A percentile compares a stretch with the other conserved stretches of the same genome.
Evolutionary conservation across 37 sponge, comb jelly and placozoan genomes (phyloP).

Genomic region (Eunapius fragilis): DNA sequence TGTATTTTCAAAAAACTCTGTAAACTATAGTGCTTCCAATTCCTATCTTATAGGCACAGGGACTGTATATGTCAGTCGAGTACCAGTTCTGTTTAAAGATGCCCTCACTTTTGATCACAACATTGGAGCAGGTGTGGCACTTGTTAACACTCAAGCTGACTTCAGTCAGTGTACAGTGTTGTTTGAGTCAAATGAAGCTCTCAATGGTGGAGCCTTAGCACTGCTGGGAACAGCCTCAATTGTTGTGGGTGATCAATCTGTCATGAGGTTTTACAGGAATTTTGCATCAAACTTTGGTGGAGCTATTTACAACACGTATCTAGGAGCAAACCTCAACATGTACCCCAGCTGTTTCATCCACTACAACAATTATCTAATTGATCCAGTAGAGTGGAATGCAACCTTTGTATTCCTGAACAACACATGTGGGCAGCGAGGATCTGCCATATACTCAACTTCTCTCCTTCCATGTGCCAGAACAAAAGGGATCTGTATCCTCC

Average conservation of each 20-base stretch:
- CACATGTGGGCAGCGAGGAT: not conserved
- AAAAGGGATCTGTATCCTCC: too few species aligned
- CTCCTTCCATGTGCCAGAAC: conserved; percentile 28
- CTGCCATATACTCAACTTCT: conserved; percentile 61
- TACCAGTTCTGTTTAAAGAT: conserved; percentile 31
- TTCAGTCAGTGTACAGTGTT: not conserved
- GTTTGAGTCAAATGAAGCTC: conserved; percentile 31
- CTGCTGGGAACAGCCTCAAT: conserved; percentile 39
- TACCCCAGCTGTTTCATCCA: conserved; percentile 53
- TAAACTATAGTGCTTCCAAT: not conserved
- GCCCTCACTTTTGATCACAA: conserved; percentile 32
- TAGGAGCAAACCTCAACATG: not conserved
- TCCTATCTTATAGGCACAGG: conserved; percentile 19
- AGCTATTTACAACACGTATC: conserved; percentile 40
- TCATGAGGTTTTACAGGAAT: conserved; percentile 44
- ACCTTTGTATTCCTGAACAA: conserved; percentile 43
- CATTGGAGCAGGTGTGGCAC: conserved; percentile 41
- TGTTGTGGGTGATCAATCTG: not conserved
- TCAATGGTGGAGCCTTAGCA: conserved; percentile 51
- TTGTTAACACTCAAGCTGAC: conserved; percentile 18
- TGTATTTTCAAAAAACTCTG: conserved; percentile 20
- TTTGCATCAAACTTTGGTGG: conserved; percentile 38
- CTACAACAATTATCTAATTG: conserved; percentile 7
- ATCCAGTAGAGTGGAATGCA: conserved; percentile 35
- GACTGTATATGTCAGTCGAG: conserved; percentile 31